phyloP scores from a whole-genome alignment of 2,113 vertebrate species.

The Mustela lutreola region DNA sequence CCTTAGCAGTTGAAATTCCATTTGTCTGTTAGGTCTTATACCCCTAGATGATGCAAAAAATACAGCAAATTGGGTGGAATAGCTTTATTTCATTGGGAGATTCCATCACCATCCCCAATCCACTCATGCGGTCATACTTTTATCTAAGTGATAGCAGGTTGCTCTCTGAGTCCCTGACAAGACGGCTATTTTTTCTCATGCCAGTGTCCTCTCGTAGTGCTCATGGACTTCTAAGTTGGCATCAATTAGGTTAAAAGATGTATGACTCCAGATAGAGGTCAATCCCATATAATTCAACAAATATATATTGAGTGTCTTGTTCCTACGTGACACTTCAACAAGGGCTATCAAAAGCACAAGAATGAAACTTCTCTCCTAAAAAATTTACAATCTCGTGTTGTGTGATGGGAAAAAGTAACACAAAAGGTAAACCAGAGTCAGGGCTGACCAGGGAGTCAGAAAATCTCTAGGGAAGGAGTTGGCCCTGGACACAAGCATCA shows the following conservation, averaged over 20 bases:
- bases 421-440: not conserved
- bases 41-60: not conserved
- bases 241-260: not conserved
- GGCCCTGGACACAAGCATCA: not conserved
- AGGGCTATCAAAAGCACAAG: not conserved
- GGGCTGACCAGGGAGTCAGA: not conserved
- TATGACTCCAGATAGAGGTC: not conserved
- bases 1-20: constrained; percentile 16
- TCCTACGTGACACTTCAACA: not conserved
- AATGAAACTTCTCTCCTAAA: not conserved
- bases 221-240: not conserved
- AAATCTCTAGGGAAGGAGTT: not conserved
- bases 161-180: not conserved
- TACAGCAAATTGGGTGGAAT: not conserved
- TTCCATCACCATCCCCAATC: not conserved
- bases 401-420: not conserved
- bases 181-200: not conserved
- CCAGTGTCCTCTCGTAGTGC: not conserved
- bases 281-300: not conserved
- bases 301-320: not conserved
- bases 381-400: not conserved
- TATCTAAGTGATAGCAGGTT: not conserved
- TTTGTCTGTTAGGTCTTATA: not conserved
- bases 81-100: not conserved
- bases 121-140: not conserved